Conservation (phyloP, 1,140 invertebrate genomes). For the Cyclina sinensis region DNA sequence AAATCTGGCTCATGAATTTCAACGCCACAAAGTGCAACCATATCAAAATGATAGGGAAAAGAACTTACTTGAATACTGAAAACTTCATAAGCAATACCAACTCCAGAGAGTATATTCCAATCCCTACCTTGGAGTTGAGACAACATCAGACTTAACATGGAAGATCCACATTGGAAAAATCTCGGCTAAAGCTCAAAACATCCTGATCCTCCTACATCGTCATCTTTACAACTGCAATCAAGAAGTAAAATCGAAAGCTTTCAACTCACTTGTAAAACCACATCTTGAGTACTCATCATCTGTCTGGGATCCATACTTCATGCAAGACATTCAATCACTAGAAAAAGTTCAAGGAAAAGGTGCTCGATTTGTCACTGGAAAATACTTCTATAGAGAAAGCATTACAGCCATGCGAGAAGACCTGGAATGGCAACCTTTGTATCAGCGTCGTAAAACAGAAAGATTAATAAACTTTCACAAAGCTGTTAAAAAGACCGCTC, state of each 20-base stretch:
- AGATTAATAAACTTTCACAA: no score
- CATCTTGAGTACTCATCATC: neutral
- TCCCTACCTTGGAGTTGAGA: neutral
- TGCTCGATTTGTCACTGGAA: neutral
- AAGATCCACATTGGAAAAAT: constrained; percentile 5
- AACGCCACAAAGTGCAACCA: no score
- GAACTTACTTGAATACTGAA: no score
- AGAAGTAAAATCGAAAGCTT: neutral
- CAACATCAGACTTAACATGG: constrained; percentile 23
- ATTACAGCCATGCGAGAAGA: no score
- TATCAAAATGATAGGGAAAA: no score
- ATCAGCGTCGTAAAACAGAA: no score
- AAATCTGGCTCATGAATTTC: no score
- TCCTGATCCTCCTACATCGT: neutral
- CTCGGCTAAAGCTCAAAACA: neutral
- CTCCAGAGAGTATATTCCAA: neutral
- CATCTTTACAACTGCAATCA: constrained; percentile 22
- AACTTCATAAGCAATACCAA: no score
- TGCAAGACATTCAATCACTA: neutral
- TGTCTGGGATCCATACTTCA: constrained; percentile 10
- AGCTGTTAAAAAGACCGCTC: no score
- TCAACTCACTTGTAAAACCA: neutral
- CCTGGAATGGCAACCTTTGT: no score
- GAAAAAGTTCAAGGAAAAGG: neutral
- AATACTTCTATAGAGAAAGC: no score